Conservation (phyloP, 2,797 vertebrate genomes). For the Tokudaia muenninki region DNA sequence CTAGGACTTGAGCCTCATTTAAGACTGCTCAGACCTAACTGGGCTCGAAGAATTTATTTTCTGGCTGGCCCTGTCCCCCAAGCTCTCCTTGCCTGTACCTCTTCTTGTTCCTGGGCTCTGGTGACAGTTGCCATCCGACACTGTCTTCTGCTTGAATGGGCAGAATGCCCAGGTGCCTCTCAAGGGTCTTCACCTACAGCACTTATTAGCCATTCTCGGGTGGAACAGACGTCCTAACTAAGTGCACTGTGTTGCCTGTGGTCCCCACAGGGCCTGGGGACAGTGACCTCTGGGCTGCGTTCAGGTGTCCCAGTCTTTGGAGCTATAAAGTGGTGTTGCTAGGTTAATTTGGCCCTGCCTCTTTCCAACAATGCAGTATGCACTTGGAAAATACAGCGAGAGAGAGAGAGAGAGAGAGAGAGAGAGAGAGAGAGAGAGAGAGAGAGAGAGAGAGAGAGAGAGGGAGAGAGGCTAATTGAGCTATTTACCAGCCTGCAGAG, state of each 20-base stretch:
- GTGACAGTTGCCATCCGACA: neutral
- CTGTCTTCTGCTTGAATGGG: constrained; percentile 59
- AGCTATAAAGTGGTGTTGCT: constrained; percentile 23
- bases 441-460: constrained; percentile 59
- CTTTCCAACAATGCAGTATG: constrained; percentile 63
- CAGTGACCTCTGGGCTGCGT: neutral
- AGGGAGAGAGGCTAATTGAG: constrained; percentile 84
- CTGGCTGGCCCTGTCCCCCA: neutral
- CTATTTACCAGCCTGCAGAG: constrained; percentile 81
- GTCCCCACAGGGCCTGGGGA: neutral
- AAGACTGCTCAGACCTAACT: constrained; percentile 18
- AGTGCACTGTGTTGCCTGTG: neutral
- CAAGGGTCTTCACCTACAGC: constrained; percentile 67
- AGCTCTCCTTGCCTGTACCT: neutral
- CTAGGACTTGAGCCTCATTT: neutral
- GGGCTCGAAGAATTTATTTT: neutral
- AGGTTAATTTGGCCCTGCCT: constrained; percentile 77
- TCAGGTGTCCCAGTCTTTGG: constrained; percentile 40
- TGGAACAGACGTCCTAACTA: neutral
- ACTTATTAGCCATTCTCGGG: constrained; percentile 71
- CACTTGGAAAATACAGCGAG: constrained; percentile 76
- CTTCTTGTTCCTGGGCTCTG: neutral
- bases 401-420: neutral
- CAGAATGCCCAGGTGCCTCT: constrained; percentile 67
- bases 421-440: constrained; percentile 44